Percentiles rank a stretch among this genome's conserved stretches.
phyloP scores from a whole-genome alignment of 1,140 invertebrate genomes.

The Eufriesea mexicana region DNA sequence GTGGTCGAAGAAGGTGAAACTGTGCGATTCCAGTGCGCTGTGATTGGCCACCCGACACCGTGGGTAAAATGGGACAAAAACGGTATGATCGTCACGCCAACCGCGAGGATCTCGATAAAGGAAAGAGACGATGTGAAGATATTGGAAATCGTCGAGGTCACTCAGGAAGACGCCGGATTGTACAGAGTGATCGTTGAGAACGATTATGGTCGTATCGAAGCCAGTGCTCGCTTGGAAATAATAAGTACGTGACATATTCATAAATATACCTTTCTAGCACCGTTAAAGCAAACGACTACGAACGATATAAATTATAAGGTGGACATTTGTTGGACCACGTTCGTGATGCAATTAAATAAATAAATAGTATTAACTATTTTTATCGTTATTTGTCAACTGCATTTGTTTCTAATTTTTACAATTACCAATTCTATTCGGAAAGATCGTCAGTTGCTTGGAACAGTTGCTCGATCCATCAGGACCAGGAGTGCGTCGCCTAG shows the following conservation, averaged over 20 bases:
- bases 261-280: too few relatives aligned
- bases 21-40: constrained; percentile 90
- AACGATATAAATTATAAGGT: too few relatives aligned
- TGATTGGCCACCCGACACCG: constrained; percentile 89
- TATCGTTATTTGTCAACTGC: too few relatives aligned
- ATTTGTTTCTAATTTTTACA: neutral
- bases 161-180: constrained; percentile 89
- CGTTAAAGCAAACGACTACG: too few relatives aligned
- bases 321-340: too few relatives aligned
- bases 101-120: constrained; percentile 86
- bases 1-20: constrained; percentile 92
- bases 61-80: constrained; percentile 93
- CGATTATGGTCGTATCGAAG: constrained; percentile 90
- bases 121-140: constrained; percentile 90
- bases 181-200: constrained; percentile 92
- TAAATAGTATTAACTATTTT: too few relatives aligned
- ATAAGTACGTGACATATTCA: constrained; percentile 83
- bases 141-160: constrained; percentile 90
- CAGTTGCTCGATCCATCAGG: constrained; percentile 76
- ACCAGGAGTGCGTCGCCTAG: constrained; percentile 80
- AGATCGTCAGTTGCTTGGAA: constrained; percentile 50
- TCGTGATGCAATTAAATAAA: too few relatives aligned
- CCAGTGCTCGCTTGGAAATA: constrained; percentile 90
- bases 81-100: constrained; percentile 85
- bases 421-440: neutral